These are phyloP conservation scores for Drosophila leonis DNA, from an alignment of 2,888 invertebrate genomes.

Conservation along the genomic window DNA sequence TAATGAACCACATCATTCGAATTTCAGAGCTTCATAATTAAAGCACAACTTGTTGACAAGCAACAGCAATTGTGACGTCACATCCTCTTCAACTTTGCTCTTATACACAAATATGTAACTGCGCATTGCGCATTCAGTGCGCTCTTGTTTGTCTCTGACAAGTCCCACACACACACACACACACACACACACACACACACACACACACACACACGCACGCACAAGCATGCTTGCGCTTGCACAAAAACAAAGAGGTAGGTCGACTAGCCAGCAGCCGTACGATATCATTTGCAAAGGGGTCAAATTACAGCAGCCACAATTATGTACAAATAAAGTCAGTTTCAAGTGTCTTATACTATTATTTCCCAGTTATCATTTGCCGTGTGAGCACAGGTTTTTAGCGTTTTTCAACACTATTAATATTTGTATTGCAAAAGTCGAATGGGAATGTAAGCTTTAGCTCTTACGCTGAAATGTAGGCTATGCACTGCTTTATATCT, in stretches of 20 bases:
- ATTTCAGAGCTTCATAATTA: not conserved
- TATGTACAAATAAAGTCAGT: no score
- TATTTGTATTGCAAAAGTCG: not conserved
- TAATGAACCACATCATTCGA: no score
- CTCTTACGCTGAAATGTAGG: constrained; percentile 6
- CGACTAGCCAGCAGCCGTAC: no score
- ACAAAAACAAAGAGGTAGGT: not conserved
- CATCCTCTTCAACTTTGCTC: not conserved
- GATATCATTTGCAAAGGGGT: no score
- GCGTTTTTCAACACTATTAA: not conserved
- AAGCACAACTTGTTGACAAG: not conserved
- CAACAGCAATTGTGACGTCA: not conserved
- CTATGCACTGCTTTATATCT: not conserved
- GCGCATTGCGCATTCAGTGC: not conserved
- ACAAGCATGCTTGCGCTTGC: not conserved
- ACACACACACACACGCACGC: not conserved
- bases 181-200: no score
- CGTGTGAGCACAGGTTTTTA: not conserved
- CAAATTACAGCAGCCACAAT: no score
- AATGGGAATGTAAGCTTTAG: not conserved
- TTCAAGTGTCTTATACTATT: not conserved
- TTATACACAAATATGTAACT: not conserved
- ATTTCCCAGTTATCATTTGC: no score
- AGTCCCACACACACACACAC: no score
- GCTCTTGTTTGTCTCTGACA: not conserved